phyloP scores from a whole-genome alignment of 1,140 invertebrate genomes.

The Drosophila teissieri region DNA sequence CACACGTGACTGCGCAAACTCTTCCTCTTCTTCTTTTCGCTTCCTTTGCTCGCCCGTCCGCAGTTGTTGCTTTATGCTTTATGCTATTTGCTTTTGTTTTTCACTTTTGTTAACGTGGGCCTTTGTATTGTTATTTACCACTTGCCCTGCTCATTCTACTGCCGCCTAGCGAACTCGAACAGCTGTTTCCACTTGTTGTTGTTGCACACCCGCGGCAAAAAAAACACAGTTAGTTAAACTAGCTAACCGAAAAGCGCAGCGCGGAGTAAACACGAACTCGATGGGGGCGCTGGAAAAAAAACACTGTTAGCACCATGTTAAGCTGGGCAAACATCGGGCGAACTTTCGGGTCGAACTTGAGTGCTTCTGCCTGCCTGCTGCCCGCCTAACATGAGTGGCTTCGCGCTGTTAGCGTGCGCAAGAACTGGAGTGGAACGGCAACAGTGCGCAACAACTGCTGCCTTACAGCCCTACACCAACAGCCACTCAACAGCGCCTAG shows the following conservation, averaged over 20 bases:
- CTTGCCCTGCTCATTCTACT: slow-evolving; percentile 25
- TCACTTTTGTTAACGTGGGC: slow-evolving; percentile 2
- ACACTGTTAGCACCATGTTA: background rate
- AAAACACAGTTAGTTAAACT: slow-evolving; percentile 1
- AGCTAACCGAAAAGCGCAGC: background rate
- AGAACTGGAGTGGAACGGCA: background rate
- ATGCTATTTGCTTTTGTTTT: slow-evolving; percentile 17
- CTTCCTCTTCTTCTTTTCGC: slow-evolving; percentile 29
- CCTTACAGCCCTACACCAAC: background rate
- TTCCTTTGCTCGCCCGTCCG: slow-evolving; percentile 25
- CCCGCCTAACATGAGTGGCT: background rate
- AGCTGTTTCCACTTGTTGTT: slow-evolving; percentile 52
- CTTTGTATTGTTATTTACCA: slow-evolving; percentile 18
- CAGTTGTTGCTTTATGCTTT: slow-evolving; percentile 18
- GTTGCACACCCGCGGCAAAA: background rate
- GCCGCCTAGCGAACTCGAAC: slow-evolving; percentile 16
- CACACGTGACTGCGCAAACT: slow-evolving; percentile 41
- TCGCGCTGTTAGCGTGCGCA: background rate
- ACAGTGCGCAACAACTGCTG: background rate
- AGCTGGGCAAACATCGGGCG: background rate
- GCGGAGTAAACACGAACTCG: background rate
- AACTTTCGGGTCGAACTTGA: background rate
- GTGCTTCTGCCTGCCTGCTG: background rate
- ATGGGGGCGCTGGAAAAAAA: background rate
- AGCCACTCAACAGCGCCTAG: background rate